Percentiles rank a stretch among this genome's conserved stretches.
These are phyloP conservation scores for Zophobas atratus DNA, from an alignment of 1,140 invertebrate species.

Conservation along the genomic window DNA sequence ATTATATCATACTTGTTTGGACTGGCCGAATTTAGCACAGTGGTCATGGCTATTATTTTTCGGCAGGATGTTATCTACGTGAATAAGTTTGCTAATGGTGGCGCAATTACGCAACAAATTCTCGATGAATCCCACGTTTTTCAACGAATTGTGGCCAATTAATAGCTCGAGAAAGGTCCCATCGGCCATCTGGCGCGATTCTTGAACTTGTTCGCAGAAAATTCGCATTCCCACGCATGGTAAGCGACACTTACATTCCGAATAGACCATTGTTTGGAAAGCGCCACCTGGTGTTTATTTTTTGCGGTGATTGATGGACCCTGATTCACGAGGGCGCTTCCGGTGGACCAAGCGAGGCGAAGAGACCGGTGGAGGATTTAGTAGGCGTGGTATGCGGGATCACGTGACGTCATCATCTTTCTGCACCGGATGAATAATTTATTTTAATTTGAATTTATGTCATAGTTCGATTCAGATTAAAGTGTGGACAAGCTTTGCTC, in stretches of 20 bases:
- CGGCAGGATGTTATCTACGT: conserved; percentile 21
- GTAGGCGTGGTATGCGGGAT: no score
- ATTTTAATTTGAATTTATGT: no score
- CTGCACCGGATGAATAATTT: no score
- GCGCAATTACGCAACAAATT: conserved; percentile 24
- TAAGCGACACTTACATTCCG: conserved; percentile 19
- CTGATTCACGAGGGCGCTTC: no score
- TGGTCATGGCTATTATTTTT: conserved; percentile 31
- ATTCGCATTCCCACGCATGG: conserved; percentile 27
- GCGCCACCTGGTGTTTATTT: conserved; percentile 33
- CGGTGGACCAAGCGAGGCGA: no score
- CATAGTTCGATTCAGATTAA: no score
- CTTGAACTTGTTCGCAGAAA: conserved; percentile 23
- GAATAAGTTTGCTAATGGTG: conserved; percentile 30
- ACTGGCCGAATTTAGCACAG: conserved; percentile 44
- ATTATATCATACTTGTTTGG: conserved; percentile 39
- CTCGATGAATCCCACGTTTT: not conserved
- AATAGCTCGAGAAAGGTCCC: not conserved
- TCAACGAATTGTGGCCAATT: not conserved
- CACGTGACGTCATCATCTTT: no score
- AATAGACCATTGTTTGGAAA: conserved; percentile 21
- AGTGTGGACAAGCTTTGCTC: no score
- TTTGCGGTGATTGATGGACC: conserved; percentile 17
- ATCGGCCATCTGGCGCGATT: conserved; percentile 20
- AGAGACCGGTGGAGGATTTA: no score